phyloP scores from a whole-genome alignment of 1,140 invertebrate species.

The Papilio helenus region DNA sequence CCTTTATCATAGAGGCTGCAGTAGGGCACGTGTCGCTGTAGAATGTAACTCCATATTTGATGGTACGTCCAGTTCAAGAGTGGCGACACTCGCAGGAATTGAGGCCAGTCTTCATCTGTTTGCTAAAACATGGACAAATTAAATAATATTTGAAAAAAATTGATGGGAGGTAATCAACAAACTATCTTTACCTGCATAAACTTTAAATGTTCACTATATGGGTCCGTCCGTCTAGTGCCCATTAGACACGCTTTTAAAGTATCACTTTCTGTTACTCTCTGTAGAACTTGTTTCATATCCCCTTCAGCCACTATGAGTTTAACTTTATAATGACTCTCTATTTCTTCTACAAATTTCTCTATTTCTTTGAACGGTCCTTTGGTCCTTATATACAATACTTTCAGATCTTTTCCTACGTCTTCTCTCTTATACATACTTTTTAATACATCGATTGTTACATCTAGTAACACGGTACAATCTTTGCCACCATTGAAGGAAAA shows the following conservation, averaged over 20 bases:
- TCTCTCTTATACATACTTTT: slow-evolving; percentile 80
- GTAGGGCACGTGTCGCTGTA: slow-evolving; percentile 91
- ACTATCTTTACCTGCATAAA: slow-evolving; percentile 86
- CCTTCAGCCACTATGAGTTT: slow-evolving; percentile 87
- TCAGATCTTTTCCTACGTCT: slow-evolving; percentile 76
- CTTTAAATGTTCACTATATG: slow-evolving; percentile 86
- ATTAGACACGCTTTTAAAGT: slow-evolving; percentile 93
- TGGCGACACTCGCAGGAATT: slow-evolving; percentile 93
- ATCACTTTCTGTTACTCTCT: slow-evolving; percentile 85
- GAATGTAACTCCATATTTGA: slow-evolving; percentile 95
- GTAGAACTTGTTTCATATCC: slow-evolving; percentile 89
- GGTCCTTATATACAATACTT: slow-evolving; percentile 89
- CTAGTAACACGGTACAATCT: slow-evolving; percentile 96
- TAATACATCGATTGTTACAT: slow-evolving; percentile 88
- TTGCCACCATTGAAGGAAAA: slow-evolving; percentile 98
- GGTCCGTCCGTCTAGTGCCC: slow-evolving; percentile 94
- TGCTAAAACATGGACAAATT: slow-evolving; percentile 81
- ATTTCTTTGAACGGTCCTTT: slow-evolving; percentile 93
- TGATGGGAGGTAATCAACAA: background rate
- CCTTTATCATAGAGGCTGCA: slow-evolving; percentile 95
- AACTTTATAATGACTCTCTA: slow-evolving; percentile 89
- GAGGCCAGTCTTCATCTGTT: slow-evolving; percentile 95
- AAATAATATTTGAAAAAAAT: background rate
- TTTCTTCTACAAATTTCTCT: slow-evolving; percentile 91
- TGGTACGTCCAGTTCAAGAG: slow-evolving; percentile 95